Percentiles rank a stretch among this genome's conserved stretches.
Conservation (phyloP, 2,797 vertebrate species). For the Chanos chanos region DNA sequence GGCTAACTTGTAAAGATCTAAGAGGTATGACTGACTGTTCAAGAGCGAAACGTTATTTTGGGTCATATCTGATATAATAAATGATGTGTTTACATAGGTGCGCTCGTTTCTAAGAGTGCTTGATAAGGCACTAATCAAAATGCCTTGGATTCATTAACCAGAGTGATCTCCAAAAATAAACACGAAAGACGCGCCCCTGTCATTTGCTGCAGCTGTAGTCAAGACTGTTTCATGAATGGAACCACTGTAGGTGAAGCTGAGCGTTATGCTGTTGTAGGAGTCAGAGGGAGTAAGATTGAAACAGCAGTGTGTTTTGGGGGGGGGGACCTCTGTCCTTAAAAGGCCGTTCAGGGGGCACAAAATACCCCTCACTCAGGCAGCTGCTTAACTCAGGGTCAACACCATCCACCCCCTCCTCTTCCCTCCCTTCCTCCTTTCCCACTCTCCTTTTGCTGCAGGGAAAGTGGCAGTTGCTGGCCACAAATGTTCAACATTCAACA, state of each 20-base stretch:
- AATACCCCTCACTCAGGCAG: slow-evolving; percentile 61
- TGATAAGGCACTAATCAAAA: too few species aligned
- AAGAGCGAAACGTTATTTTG: neutral
- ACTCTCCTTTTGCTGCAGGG: slow-evolving; percentile 12
- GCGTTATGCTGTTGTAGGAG: slow-evolving; percentile 55
- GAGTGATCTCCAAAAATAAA: too few species aligned
- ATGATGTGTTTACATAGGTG: too few species aligned
- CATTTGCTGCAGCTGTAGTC: too few species aligned
- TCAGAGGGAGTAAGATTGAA: slow-evolving; percentile 49
- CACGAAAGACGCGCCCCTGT: too few species aligned
- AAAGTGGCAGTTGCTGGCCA: slow-evolving; percentile 62
- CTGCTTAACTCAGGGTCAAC: slow-evolving; percentile 48
- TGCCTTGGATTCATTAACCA: too few species aligned
- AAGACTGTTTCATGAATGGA: too few species aligned
- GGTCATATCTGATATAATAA: too few species aligned
- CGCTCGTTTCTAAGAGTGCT: too few species aligned
- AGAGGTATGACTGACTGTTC: too few species aligned
- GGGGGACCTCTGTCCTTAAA: slow-evolving; percentile 65
- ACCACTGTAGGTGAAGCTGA: slow-evolving; percentile 51
- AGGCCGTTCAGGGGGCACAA: slow-evolving; percentile 59
- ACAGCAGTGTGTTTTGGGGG: slow-evolving; percentile 57
- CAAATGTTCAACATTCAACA: slow-evolving; percentile 68
- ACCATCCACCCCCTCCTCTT: slow-evolving; percentile 1
- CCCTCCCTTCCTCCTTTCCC: neutral
- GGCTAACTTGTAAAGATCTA: too few species aligned